Conservation (phyloP, 2,888 invertebrate genomes). For the Chaetoderma sp. region DNA sequence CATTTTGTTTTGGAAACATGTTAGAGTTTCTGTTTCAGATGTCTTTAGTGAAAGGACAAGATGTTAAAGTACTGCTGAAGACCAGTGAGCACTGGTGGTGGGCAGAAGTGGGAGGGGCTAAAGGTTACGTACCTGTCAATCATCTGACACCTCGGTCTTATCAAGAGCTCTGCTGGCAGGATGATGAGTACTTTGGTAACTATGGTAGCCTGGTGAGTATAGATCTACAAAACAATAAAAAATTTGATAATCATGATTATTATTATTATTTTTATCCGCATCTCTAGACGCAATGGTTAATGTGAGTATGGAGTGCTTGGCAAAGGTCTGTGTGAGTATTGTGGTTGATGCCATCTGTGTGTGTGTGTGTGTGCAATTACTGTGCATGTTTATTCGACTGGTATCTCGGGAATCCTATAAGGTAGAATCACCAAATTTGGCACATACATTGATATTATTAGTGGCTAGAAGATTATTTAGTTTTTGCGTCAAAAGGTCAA, state of each 20-base stretch:
- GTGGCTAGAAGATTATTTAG: too few relatives aligned
- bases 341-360: too few relatives aligned
- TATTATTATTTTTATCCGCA: too few relatives aligned
- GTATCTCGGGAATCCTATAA: too few relatives aligned
- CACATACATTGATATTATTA: too few relatives aligned
- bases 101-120: slow-evolving; percentile 42
- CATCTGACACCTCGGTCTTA: slow-evolving; percentile 29
- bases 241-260: too few relatives aligned
- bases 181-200: slow-evolving; percentile 51
- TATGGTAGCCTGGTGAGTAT: slow-evolving; percentile 45
- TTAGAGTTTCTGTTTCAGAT: slow-evolving; percentile 37
- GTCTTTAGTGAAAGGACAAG: slow-evolving; percentile 40
- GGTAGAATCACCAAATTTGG: too few relatives aligned
- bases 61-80: slow-evolving; percentile 38
- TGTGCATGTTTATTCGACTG: too few relatives aligned
- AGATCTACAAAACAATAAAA: not conserved
- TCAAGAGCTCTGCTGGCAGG: slow-evolving; percentile 40
- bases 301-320: slow-evolving; percentile 8
- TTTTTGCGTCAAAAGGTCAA: too few relatives aligned
- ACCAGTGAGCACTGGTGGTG: slow-evolving; percentile 48
- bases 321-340: too few relatives aligned
- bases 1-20: too few relatives aligned
- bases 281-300: too few relatives aligned
- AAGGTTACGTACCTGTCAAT: slow-evolving; percentile 49
- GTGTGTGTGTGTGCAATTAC: slow-evolving; percentile 4